Evolutionary conservation across 2,113 vertebrate genomes (phyloP).

Genomic region (Ammodytes marinus): DNA sequence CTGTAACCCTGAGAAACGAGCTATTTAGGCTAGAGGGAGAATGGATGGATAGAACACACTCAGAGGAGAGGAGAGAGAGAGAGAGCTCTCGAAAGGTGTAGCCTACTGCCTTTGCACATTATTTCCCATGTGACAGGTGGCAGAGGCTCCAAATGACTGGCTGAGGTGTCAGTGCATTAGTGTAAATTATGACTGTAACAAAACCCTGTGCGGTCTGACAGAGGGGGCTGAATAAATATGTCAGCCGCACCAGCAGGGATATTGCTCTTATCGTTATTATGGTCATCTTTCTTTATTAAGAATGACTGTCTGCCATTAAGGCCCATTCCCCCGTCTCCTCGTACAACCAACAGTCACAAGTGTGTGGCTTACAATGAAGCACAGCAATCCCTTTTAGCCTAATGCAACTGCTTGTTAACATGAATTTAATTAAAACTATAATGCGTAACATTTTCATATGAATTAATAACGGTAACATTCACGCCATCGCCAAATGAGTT

Average conservation of each 20-base stretch:
- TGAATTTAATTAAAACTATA: constrained; percentile 38
- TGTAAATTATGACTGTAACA: constrained; percentile 66
- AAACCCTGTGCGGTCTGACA: constrained; percentile 40
- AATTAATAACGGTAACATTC: too few relatives aligned
- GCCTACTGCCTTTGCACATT: constrained; percentile 11
- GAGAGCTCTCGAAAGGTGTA: constrained; percentile 20
- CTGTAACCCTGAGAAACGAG: constrained; percentile 23
- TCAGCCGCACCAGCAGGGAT: constrained; percentile 50
- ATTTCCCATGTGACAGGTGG: constrained; percentile 71
- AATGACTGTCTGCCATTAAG: constrained; percentile 44
- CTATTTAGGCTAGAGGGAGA: not conserved
- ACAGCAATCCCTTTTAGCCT: not conserved
- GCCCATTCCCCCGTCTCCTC: constrained; percentile 9
- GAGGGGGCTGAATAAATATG: constrained; percentile 54
- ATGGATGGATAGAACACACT: not conserved
- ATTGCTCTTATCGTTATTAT: constrained; percentile 58
- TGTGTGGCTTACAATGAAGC: constrained; percentile 35
- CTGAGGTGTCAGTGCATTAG: constrained; percentile 60
- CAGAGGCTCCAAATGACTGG: constrained; percentile 39
- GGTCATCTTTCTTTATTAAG: constrained; percentile 57
- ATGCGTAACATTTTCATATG: too few relatives aligned
- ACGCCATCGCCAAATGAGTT: too few relatives aligned
- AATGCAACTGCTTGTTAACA: constrained; percentile 6
- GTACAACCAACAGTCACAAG: not conserved
- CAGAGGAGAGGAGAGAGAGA: not conserved